Conservation (phyloP, 2,113 vertebrate species). For the Podocnemis expansa region DNA sequence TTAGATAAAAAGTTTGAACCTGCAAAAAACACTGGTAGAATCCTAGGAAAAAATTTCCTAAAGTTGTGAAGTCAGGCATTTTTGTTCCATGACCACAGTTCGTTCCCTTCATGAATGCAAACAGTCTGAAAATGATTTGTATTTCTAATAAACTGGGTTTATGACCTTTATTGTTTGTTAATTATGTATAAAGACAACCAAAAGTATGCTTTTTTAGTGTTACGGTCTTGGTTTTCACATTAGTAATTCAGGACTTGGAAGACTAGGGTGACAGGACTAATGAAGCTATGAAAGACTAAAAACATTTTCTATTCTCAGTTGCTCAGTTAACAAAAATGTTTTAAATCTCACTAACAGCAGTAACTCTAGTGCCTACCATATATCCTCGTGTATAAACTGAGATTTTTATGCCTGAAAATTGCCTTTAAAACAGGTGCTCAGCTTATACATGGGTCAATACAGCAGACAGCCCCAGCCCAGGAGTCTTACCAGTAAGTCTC, state of each 20-base stretch:
- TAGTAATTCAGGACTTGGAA: neutral
- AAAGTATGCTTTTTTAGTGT: neutral
- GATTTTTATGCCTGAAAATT: too few species aligned
- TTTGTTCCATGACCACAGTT: neutral
- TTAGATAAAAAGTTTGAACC: neutral
- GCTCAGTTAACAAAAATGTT: neutral
- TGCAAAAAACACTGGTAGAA: neutral
- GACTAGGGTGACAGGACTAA: accelerated
- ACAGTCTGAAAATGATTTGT: neutral
- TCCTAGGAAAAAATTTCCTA: neutral
- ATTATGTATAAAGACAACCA: neutral
- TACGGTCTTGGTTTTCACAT: neutral
- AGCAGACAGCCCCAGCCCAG: too few species aligned
- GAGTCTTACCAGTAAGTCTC: too few species aligned
- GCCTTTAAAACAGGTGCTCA: too few species aligned
- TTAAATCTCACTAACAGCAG: neutral
- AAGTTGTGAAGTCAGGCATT: neutral
- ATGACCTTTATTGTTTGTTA: neutral
- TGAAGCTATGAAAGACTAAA: neutral
- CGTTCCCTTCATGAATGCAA: neutral
- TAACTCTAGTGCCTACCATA: neutral
- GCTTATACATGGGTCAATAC: too few species aligned
- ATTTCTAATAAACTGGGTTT: neutral
- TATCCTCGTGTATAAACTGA: too few species aligned
- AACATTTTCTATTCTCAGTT: too few species aligned